Evolutionary conservation across 2,113 vertebrate species (phyloP).

Genomic region (Erpornis zantholeuca): DNA sequence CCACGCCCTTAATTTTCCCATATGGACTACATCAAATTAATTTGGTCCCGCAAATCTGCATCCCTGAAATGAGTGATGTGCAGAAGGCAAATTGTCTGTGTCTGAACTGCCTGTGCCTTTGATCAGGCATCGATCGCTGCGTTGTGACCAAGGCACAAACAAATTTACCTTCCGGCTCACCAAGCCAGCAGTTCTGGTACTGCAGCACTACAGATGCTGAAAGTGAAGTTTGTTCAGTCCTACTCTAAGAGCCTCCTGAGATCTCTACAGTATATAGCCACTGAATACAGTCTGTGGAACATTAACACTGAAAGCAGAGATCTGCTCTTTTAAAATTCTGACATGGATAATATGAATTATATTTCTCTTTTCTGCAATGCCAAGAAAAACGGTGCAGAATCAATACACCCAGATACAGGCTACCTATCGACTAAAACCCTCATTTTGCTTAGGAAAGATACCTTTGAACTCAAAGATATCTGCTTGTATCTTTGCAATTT

Average conservation of each 20-base stretch:
- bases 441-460: neutral
- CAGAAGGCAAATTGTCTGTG: neutral
- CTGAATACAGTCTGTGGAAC: neutral
- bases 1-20: neutral
- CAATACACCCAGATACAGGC: neutral
- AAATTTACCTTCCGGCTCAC: neutral
- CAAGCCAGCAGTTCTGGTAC: neutral
- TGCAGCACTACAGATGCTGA: neutral
- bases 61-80: neutral
- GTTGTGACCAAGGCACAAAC: neutral
- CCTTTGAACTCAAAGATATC: neutral
- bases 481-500: neutral
- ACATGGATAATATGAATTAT: neutral
- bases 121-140: accelerated
- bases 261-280: neutral
- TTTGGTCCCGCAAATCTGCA: neutral
- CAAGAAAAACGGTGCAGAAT: neutral
- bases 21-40: neutral
- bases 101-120: neutral
- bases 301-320: neutral
- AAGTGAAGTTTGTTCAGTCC: neutral
- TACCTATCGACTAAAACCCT: neutral
- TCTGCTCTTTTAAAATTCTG: neutral
- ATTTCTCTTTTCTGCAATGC: neutral
- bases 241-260: neutral